Evolutionary conservation across 2,797 vertebrate genomes (phyloP).

Genomic region (Sternotherus odoratus): DNA sequence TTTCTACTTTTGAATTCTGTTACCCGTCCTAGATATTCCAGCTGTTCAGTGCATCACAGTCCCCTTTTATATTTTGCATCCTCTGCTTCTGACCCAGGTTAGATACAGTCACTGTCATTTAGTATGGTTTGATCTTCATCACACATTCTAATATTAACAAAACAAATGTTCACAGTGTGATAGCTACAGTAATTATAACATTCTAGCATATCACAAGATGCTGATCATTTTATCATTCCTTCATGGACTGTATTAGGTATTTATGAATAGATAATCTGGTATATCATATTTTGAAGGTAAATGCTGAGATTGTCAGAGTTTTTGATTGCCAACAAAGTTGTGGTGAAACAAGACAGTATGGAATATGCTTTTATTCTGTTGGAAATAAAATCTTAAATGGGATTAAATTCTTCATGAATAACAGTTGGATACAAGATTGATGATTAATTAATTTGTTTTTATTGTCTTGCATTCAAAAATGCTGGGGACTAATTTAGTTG

Average conservation of each 20-base stretch:
- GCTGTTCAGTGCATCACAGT: neutral
- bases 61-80: conserved; percentile 34
- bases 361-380: conserved; percentile 39
- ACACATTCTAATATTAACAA: neutral
- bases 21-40: neutral
- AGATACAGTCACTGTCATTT: neutral
- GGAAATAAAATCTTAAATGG: conserved; percentile 52
- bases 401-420: conserved; percentile 46
- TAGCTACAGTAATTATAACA: neutral
- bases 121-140: conserved; percentile 20
- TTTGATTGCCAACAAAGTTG: conserved; percentile 22
- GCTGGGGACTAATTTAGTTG: conserved; percentile 65
- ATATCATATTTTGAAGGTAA: neutral
- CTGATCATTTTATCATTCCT: neutral
- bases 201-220: neutral
- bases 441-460: conserved; percentile 64
- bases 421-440: conserved; percentile 42
- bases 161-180: neutral
- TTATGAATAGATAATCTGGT: neutral
- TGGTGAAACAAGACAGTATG: neutral
- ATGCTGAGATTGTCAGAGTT: conserved; percentile 8
- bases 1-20: neutral
- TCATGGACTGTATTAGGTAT: neutral
- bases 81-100: neutral
- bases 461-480: conserved; percentile 55